phyloP scores from a whole-genome alignment of 2,113 vertebrate species.

The Hypocryptadius cinnamomeus region DNA sequence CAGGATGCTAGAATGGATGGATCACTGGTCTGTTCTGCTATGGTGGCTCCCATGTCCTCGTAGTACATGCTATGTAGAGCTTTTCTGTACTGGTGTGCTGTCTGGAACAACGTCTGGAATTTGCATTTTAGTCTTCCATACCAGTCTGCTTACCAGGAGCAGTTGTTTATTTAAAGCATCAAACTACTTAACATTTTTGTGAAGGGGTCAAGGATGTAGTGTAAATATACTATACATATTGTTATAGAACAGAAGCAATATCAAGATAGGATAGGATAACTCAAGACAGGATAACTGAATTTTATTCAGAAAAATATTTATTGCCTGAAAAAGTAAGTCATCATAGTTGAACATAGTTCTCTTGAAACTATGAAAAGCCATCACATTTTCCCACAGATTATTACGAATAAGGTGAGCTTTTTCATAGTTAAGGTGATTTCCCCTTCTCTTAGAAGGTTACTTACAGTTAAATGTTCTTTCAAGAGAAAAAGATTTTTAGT shows the following conservation, averaged over 20 bases:
- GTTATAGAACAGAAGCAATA: not conserved
- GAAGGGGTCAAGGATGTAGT: not conserved
- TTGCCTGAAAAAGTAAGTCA: not conserved
- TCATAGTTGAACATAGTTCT: not conserved
- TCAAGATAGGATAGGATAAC: not conserved
- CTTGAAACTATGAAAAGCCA: not conserved
- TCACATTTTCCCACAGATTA: not conserved
- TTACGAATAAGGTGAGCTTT: not conserved
- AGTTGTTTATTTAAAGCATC: not conserved
- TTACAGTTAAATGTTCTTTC: not conserved
- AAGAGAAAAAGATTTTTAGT: not conserved
- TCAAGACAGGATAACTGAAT: not conserved
- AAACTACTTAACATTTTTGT: not conserved
- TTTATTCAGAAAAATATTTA: not conserved
- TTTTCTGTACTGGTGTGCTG: not conserved
- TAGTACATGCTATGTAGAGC: not conserved
- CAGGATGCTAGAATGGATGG: not conserved
- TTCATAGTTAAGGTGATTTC: not conserved
- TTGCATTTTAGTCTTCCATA: not conserved
- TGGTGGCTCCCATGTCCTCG: not conserved
- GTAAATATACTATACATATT: not conserved
- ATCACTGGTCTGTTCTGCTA: not conserved
- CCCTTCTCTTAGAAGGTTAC: not conserved
- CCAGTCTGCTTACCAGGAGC: not conserved
- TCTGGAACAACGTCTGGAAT: constrained; percentile 31